Base-by-base conservation (phyloP, 2,888 invertebrate genomes). In the Nomada ruficornis region DNA sequence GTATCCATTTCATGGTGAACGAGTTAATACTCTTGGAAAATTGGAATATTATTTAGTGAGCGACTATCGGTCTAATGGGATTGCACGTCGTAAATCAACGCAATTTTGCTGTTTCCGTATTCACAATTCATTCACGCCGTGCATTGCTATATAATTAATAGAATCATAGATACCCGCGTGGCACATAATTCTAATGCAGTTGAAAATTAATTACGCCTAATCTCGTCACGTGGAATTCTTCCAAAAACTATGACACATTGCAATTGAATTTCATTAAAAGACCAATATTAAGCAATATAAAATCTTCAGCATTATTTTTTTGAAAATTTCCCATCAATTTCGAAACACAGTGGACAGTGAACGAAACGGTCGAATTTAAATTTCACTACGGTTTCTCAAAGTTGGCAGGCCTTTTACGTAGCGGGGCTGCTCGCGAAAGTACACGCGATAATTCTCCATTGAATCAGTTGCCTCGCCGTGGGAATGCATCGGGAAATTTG, bases 401-500 rank as follows among this genome's bases (percentile, higher is more conserved):
- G 42, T 2, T 15, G 1, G 18, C 3, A 5, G 13, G 5, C 18
- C 18, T 10, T 42, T 69, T 23, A n/a, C 23, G 59, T 29, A 26
- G 36, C 10, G 20, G 63, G 18, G 47, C 55, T 47, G 9, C n/a
- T 9, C 59, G 71, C 36, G 67, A 54, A 67, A 13, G 42, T 29
- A 13, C 44, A 13, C 47, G 11, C 55, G 18, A 52, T 80, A 68
- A 57, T 79, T 64, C 59, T 65, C 52, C 44, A 63, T 59, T 36
- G 62, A 69, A 76, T 76, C 73, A 29, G 54, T 65, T 71, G 65
- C 60, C 44, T 70, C 36, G 78, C 54, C 85, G 82, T 85, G 82
- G 79, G 85, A 85, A 82, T 68, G 69, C 63, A 68, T 60, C n/a
- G 85, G 80, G 69, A 82, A 85, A 85, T 85, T 85, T 85, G 80